Evolutionary conservation across 1,140 invertebrate species (phyloP), one percentile per base, ranked within the genome.

Genomic region (Potamilus streckersoni): DNA sequence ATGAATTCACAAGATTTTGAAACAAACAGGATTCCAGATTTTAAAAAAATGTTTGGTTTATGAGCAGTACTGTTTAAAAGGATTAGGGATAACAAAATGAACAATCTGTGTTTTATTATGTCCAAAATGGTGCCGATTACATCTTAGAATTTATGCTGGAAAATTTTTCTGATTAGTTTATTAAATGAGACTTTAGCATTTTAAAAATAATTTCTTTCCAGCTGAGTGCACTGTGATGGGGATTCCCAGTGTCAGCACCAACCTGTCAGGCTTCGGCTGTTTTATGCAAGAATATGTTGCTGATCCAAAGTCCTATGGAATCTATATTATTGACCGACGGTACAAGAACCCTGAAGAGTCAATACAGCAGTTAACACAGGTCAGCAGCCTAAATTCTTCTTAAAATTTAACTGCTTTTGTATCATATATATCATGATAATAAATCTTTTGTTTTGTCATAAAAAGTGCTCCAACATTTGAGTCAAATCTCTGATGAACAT

Each of bases 191-290:
- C 16, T n/a, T 19, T 12, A 70, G 38, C 60, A 38, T 31, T n/a
- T 56, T 5, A 49, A 11, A 49, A 49, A 49, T 49, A 11, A 6
- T 49, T 79, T 55, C 15, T 64, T 81, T 84, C 14, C 80, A 91
- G 98, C 98, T 11, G 98, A 99, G 90, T 99, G 98, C 86, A 99
- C 98, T 0, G 97, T 99, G 12, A 99, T 99, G 98, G 98, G 98
- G 3, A 98, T 99, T 83, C 98, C 98, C 1, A 98, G 96, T 83
- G 93, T 99, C 69, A 98, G 97, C 1, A 99, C 98, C 15, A 99
- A 99, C 90, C 91, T 99, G 19, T 99, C 97, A 60, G 96, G 97
- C 57, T 99, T 99, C 90, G 98, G 98, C 27, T 99, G 98, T 88
- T 99, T 99, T 88, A 99, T 99, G 96, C 93, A 97, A 84, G 97